Percentiles rank a stretch among this genome's conserved stretches.
Conservation (phyloP, 2,113 vertebrate genomes). For the Sinocyclocheilus maitianheensis region DNA sequence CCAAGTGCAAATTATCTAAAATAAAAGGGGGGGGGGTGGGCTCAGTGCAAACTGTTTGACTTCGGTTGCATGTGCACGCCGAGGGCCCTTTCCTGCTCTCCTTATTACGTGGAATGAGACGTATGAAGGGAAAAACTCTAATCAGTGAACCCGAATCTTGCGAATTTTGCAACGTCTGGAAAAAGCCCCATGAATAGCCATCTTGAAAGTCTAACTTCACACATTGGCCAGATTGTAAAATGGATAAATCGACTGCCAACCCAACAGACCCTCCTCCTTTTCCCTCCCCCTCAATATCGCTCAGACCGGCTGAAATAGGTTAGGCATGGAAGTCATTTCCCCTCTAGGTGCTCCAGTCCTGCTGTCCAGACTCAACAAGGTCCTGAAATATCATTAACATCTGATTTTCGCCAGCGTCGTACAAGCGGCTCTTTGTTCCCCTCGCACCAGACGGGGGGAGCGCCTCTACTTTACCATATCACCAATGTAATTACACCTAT, state of each 20-base stretch:
- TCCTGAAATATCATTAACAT: constrained; percentile 99
- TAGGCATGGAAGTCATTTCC: constrained; percentile 98
- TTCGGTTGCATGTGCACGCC: constrained; percentile 39
- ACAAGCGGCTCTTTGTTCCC: constrained; percentile 98
- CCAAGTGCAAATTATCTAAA: constrained; percentile 59
- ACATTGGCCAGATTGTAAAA: constrained; percentile 61
- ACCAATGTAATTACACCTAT: constrained; percentile 95
- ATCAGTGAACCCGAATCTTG: constrained; percentile 45
- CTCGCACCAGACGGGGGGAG: constrained; percentile 79
- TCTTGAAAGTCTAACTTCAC: constrained; percentile 62
- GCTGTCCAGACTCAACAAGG: constrained; percentile 99
- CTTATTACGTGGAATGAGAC: background rate
- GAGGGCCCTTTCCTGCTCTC: constrained; percentile 33
- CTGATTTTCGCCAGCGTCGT: constrained; percentile 92
- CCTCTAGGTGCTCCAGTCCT: constrained; percentile 92
- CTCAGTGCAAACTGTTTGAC: constrained; percentile 41
- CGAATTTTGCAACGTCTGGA: constrained; percentile 54
- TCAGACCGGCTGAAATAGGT: constrained; percentile 80
- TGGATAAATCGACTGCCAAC: constrained; percentile 48
- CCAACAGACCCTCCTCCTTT: background rate
- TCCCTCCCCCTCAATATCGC: constrained; percentile 75
- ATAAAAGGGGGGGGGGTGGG: too few species aligned
- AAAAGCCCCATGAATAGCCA: constrained; percentile 49
- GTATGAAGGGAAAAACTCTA: constrained; percentile 17
- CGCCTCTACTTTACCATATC: constrained; percentile 90